These are phyloP conservation scores for Cheilosia soror DNA, from an alignment of 2,888 invertebrate genomes.

Conservation along the genomic window DNA sequence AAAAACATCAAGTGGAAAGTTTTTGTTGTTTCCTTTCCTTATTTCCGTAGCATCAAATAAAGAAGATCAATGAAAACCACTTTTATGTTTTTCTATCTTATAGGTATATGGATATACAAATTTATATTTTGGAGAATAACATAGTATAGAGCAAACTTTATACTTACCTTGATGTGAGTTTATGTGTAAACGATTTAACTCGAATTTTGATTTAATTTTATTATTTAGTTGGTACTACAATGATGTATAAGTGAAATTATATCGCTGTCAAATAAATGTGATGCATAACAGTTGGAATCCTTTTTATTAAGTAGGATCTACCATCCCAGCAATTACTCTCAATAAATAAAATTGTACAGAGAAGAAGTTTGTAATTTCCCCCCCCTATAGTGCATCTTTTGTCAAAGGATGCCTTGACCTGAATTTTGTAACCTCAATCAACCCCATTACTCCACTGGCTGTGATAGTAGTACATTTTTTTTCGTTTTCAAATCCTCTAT, in stretches of 20 bases:
- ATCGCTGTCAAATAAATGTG: too few species aligned
- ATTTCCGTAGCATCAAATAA: neutral
- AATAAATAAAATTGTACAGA: neutral
- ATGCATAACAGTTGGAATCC: too few species aligned
- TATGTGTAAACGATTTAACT: neutral
- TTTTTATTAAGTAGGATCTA: too few species aligned
- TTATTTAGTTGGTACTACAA: too few species aligned
- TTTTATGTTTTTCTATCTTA: neutral
- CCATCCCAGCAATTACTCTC: neutral
- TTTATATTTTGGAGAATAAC: neutral
- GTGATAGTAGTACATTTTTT: constrained; percentile 1
- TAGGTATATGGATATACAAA: too few species aligned
- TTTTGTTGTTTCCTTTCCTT: neutral
- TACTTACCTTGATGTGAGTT: neutral
- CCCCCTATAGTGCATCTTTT: neutral
- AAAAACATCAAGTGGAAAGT: neutral
- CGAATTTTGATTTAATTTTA: neutral
- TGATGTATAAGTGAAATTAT: too few species aligned
- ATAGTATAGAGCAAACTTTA: neutral
- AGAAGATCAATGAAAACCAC: constrained; percentile 7
- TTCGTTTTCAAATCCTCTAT: neutral
- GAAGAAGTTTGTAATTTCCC: neutral
- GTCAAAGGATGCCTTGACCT: constrained; percentile 53
- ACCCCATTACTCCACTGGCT: neutral
- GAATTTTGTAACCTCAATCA: constrained; percentile 30